phyloP scores from a whole-genome alignment of 2,797 vertebrate species.

The Fundulus diaphanus region DNA sequence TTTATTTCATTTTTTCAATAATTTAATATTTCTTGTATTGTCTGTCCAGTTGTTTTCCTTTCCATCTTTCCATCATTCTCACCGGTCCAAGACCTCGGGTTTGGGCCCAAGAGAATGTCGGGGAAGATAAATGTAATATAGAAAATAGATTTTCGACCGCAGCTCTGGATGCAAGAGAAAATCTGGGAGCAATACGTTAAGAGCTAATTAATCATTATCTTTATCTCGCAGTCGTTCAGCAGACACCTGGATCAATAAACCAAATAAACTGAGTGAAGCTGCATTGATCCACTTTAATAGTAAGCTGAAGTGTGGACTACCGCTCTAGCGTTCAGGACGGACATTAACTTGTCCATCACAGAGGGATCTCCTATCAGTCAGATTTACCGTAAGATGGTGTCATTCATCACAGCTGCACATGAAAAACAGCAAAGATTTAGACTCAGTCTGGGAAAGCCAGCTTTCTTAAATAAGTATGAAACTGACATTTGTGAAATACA shows the following conservation, averaged over 20 bases:
- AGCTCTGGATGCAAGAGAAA: neutral
- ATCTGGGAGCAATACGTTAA: neutral
- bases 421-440: neutral
- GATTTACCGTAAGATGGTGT: constrained; percentile 21
- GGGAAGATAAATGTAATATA: neutral
- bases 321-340: constrained; percentile 11
- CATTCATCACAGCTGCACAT: constrained; percentile 28
- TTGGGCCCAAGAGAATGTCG: neutral
- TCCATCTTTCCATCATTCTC: neutral
- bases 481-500: neutral
- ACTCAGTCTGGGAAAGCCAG: neutral
- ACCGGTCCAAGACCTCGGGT: neutral
- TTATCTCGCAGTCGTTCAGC: constrained; percentile 20
- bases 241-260: constrained; percentile 21
- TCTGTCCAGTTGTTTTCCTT: neutral
- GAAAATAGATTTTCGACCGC: neutral
- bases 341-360: constrained; percentile 36
- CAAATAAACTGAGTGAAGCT: constrained; percentile 27
- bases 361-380: constrained; percentile 23
- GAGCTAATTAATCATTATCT: constrained; percentile 37
- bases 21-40: neutral
- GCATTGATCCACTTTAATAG: constrained; percentile 28
- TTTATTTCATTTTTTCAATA: neutral
- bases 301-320: constrained; percentile 19
- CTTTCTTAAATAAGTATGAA: neutral